A percentile compares a stretch with the other conserved stretches of the same genome.
These are phyloP conservation scores for Anas platyrhynchos DNA, from an alignment of 2,113 vertebrate genomes.

Conservation along the genomic window DNA sequence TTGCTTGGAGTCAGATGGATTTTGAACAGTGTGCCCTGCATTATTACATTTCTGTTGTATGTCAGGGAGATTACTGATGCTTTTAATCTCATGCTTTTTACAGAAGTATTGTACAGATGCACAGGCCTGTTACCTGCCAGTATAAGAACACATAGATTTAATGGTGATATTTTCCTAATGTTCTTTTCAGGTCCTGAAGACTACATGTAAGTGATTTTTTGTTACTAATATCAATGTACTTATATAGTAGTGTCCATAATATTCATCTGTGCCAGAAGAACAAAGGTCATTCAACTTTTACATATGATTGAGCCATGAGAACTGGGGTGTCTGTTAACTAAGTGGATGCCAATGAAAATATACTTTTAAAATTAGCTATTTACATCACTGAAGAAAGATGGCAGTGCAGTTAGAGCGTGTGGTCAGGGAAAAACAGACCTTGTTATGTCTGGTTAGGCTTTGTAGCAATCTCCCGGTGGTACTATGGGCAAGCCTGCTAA, in stretches of 20 bases:
- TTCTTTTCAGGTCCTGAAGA: not conserved
- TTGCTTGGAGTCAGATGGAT: not conserved
- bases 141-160: not conserved
- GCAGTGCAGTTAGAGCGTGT: not conserved
- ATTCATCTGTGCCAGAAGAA: not conserved
- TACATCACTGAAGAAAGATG: not conserved
- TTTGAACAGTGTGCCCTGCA: not conserved
- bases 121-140: not conserved
- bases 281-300: not conserved
- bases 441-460: not conserved
- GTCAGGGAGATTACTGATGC: not conserved
- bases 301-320: not conserved
- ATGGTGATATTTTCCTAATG: not conserved
- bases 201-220: not conserved
- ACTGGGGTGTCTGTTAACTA: not conserved
- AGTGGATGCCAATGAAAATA: not conserved
- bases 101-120: not conserved
- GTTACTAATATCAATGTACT: not conserved
- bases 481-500: not conserved
- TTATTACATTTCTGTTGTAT: not conserved
- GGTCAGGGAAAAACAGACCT: not conserved
- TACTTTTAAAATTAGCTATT: slow-evolving; percentile 14
- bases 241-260: not conserved
- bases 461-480: not conserved
- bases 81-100: not conserved